Base-by-base conservation (phyloP, 1,140 invertebrate species). In the Sweltsa coloradensis region DNA sequence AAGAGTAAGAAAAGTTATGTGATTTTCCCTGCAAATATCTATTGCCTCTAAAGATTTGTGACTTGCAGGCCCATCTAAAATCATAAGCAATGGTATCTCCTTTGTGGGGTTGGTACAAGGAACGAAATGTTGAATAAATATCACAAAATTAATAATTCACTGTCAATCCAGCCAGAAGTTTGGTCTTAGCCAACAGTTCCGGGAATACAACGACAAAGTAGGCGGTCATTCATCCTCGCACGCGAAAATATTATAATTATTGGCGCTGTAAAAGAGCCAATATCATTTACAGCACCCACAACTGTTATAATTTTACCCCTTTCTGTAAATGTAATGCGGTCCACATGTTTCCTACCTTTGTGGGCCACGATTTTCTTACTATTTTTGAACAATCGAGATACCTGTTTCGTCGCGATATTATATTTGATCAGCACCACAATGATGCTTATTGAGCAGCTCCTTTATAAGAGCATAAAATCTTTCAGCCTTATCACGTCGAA, bases 1-100 rank as follows among this genome's bases (percentile, higher is more conserved):
- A 19, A 37, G 36, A 22, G 36, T 37, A 19, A 37, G 23, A n/a
- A 37, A 37, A 19, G 36, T 37, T 37, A 37, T 37, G 36, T 37
- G 36, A n/a, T 37, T 37, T 11, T 37, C 36, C 36, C 11, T 37
- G 36, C 36, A 37, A 37, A 37, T 19, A 19, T 19, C 18, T 19
- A 37, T 22, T 37, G 36, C 36, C 18, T n/a, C 11, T 9, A 37
- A 22, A 37, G 36, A 37, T 19, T 22, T 19, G 36, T 37, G 36
- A 5, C 16, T 19, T 7, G 36, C 5, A 37, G 5, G 36, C 16
- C 23, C 23, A 11, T 37, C 4, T 37, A 22, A 16, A 19, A 37
- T 37, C 23, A 37, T 19, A 22, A 37, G 36, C 18, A 37, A 16
- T 37, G 36, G n/a, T 9, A 19, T 22, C 16, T 37, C 36, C 23